These are phyloP conservation scores for Rynchops niger DNA, from an alignment of 2,113 vertebrate species.

Conservation along the genomic window DNA sequence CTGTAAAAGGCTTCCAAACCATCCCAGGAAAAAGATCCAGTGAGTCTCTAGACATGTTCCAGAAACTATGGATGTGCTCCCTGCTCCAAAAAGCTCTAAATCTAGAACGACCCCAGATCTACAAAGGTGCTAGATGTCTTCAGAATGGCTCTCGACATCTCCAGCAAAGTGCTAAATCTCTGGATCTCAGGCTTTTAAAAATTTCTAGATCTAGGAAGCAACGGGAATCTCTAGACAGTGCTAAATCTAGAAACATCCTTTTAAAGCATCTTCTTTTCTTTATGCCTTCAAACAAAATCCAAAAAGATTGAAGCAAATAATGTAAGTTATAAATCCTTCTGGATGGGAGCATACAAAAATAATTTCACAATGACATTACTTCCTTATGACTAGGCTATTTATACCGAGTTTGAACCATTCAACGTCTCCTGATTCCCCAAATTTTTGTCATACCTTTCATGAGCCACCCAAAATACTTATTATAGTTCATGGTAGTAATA, in stretches of 20 bases:
- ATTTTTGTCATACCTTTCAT: background rate
- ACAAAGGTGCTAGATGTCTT: background rate
- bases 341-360: background rate
- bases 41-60: background rate
- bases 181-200: background rate
- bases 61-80: background rate
- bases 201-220: background rate
- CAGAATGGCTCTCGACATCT: background rate
- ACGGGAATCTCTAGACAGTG: background rate
- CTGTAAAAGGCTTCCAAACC: background rate
- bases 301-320: background rate
- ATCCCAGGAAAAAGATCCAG: background rate
- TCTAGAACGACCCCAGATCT: background rate
- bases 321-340: background rate
- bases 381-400: background rate
- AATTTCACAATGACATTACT: background rate
- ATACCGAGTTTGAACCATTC: background rate
- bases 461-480: background rate
- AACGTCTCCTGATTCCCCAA: background rate
- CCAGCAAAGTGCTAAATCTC: background rate
- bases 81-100: background rate
- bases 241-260: background rate
- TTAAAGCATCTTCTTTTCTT: background rate
- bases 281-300: background rate
- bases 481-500: accelerated